These are phyloP conservation scores for Carduelis carduelis DNA, from an alignment of 2,797 vertebrate species.

Conservation along the genomic window DNA sequence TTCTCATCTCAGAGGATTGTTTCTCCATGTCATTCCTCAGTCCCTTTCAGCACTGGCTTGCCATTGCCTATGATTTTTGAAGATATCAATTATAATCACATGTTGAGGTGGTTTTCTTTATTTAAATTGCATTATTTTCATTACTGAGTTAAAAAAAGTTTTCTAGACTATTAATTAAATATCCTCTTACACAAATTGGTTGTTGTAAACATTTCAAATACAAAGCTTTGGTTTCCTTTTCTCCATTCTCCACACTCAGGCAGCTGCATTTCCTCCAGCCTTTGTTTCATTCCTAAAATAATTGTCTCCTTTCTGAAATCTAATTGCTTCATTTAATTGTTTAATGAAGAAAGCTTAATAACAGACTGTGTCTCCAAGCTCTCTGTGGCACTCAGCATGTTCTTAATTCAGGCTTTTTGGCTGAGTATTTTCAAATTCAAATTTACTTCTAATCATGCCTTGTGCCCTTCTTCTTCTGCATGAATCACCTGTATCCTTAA, in stretches of 20 bases:
- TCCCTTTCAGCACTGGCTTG: neutral
- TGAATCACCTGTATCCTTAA: neutral
- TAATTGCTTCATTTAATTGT: conserved; percentile 13
- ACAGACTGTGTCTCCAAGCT: neutral
- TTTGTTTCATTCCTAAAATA: conserved; percentile 13
- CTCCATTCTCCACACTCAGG: neutral
- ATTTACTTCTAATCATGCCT: neutral
- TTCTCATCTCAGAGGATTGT: neutral
- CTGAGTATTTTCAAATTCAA: neutral
- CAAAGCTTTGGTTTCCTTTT: neutral
- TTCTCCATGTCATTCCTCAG: neutral
- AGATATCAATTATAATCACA: neutral
- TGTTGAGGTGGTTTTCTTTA: neutral
- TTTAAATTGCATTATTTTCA: neutral
- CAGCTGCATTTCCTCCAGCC: conserved; percentile 13
- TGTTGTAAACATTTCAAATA: neutral
- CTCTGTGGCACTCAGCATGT: neutral
- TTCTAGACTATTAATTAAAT: neutral
- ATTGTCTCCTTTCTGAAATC: conserved; percentile 15
- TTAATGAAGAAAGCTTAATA: neutral
- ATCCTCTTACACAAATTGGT: neutral
- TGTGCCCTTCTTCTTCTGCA: neutral
- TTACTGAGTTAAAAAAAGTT: neutral
- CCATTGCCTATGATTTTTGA: neutral
- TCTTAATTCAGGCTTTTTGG: neutral